These are phyloP conservation scores for Prolemur simus DNA, from an alignment of 2,113 vertebrate genomes.

Conservation along the genomic window DNA sequence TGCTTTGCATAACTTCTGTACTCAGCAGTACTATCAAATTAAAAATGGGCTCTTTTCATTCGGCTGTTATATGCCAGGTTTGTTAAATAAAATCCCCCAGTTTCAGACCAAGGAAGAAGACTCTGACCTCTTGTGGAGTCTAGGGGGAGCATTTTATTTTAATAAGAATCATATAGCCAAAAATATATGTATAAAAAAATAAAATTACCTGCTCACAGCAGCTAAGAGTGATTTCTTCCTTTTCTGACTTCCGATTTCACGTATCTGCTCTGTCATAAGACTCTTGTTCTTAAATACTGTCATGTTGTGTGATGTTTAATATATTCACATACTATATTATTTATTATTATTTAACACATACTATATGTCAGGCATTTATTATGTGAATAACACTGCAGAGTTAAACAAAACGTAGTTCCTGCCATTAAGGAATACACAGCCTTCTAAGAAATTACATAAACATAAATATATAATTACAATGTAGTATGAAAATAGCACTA, in stretches of 20 bases:
- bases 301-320: background rate
- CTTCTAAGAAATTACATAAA: background rate
- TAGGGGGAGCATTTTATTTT: background rate
- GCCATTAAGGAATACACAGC: background rate
- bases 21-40: conserved; percentile 60
- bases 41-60: conserved; percentile 62
- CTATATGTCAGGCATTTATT: background rate
- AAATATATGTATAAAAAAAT: background rate
- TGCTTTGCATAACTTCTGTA: conserved; percentile 67
- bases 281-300: background rate
- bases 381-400: background rate
- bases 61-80: background rate
- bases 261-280: background rate
- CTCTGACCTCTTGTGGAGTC: conserved; percentile 39
- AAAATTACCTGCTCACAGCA: background rate
- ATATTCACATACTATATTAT: background rate
- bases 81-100: background rate
- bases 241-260: background rate
- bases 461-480: background rate
- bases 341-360: background rate
- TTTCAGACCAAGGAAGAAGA: conserved; percentile 17
- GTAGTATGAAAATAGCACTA: background rate
- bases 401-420: background rate
- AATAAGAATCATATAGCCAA: background rate
- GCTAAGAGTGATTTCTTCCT: background rate